Evolutionary conservation across 2,888 invertebrate species (phyloP).

Genomic region (Tiliacea aurago): DNA sequence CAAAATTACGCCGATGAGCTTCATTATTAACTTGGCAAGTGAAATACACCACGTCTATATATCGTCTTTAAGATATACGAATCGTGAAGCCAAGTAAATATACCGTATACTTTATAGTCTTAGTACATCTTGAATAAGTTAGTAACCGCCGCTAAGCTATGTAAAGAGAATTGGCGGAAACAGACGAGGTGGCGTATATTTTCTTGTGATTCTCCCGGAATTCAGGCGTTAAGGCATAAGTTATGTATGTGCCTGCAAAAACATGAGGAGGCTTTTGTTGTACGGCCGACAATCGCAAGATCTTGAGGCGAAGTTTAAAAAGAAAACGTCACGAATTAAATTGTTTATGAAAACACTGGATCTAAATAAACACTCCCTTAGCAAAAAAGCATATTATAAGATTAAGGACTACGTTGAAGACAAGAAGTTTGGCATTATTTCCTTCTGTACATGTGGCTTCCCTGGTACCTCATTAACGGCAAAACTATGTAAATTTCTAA

Average conservation of each 20-base stretch:
- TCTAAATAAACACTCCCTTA: too few relatives aligned
- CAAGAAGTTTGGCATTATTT: too few relatives aligned
- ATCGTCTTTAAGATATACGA: neutral
- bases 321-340: neutral
- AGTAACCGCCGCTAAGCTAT: constrained; percentile 14
- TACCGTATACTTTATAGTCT: constrained; percentile 14
- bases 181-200: constrained; percentile 9
- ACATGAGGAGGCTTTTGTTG: neutral
- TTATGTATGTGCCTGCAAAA: constrained; percentile 16
- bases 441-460: too few relatives aligned
- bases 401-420: too few relatives aligned
- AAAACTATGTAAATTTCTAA: too few relatives aligned
- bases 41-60: neutral
- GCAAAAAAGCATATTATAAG: too few relatives aligned
- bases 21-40: neutral
- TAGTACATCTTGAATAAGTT: constrained; percentile 16
- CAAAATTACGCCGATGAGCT: neutral
- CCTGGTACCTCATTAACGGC: too few relatives aligned
- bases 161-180: constrained; percentile 33
- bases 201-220: constrained; percentile 16
- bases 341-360: neutral
- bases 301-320: neutral
- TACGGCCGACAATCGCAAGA: neutral
- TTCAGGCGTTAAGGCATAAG: constrained; percentile 10
- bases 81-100: constrained; percentile 19